Evolutionary conservation across 2,113 vertebrate species (phyloP).

Genomic region (Melanocharis versteri): DNA sequence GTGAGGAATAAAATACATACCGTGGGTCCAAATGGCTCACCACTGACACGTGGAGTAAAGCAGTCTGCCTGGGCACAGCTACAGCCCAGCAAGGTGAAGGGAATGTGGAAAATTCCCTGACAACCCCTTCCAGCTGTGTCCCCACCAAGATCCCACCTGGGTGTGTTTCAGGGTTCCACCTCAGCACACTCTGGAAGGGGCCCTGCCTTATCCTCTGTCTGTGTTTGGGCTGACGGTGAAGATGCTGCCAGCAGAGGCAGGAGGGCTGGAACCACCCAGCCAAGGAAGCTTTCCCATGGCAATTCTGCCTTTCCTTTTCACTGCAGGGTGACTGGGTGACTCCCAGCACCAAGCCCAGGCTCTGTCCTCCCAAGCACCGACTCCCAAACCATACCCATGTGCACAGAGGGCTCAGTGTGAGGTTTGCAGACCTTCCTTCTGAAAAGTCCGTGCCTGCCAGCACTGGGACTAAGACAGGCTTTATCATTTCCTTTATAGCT

Average conservation of each 20-base stretch:
- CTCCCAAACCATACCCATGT: accelerated
- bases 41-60: neutral
- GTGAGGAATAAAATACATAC: neutral
- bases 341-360: neutral
- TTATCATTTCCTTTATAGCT: neutral
- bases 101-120: neutral
- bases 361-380: neutral
- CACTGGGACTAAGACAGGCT: neutral
- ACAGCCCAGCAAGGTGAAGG: neutral
- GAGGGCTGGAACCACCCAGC: neutral
- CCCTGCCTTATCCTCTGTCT: no score
- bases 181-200: accelerated
- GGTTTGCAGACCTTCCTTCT: neutral
- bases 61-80: neutral
- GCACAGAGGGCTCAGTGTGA: accelerated
- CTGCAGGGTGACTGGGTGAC: no score
- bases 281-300: neutral
- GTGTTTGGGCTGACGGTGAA: neutral
- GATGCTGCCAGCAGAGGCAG: neutral
- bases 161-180: accelerated
- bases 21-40: neutral
- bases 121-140: neutral
- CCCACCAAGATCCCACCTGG: neutral
- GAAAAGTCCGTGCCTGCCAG: neutral
- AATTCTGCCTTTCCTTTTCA: neutral